Percentiles rank a stretch among this genome's conserved stretches.
Conservation (phyloP, 2,113 vertebrate species). For the Psammodynastes pulverulentus region DNA sequence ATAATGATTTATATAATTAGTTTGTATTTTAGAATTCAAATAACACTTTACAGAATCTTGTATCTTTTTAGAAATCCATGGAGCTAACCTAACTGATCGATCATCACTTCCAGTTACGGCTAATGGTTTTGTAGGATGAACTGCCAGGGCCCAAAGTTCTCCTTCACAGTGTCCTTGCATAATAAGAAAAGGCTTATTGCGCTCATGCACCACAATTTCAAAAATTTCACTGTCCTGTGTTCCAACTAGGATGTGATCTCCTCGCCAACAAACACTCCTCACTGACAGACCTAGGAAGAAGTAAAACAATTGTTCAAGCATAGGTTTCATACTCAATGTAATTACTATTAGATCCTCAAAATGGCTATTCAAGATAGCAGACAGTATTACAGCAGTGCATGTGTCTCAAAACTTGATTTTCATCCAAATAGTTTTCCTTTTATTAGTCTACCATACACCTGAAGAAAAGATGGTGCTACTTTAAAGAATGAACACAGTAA, state of each 20-base stretch:
- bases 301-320: background rate
- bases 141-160: slow-evolving; percentile 96
- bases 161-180: slow-evolving; percentile 99
- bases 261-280: slow-evolving; percentile 96
- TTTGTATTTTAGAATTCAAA: slow-evolving; percentile 1
- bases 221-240: slow-evolving; percentile 99
- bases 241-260: slow-evolving; percentile 95
- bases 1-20: background rate
- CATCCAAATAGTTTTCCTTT: background rate
- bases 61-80: background rate
- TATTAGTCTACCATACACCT: background rate
- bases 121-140: slow-evolving; percentile 94
- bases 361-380: slow-evolving; percentile 3
- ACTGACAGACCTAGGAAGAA: slow-evolving; percentile 85
- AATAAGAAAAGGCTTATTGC: slow-evolving; percentile 96
- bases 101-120: slow-evolving; percentile 98
- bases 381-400: background rate
- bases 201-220: slow-evolving; percentile 96
- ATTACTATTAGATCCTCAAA: background rate
- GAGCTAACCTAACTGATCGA: slow-evolving; percentile 89
- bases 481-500: background rate
- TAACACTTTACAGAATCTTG: background rate
- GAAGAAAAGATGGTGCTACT: background rate
- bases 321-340: background rate
- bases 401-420: background rate